A percentile compares a stretch with the other conserved stretches of the same genome.
These are phyloP conservation scores for Neoascia interrupta DNA, from an alignment of 2,888 invertebrate genomes.

Conservation along the genomic window DNA sequence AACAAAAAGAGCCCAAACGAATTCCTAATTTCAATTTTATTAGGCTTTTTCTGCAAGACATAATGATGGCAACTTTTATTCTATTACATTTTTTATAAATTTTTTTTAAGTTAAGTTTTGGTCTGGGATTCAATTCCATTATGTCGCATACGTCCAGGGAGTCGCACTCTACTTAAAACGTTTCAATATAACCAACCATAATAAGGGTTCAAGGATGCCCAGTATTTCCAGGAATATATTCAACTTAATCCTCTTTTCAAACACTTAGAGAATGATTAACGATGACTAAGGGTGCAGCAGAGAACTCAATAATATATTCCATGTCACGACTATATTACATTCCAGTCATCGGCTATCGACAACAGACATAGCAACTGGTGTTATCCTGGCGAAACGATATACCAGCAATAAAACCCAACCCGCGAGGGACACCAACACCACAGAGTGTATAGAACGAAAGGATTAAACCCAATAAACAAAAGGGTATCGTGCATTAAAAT, in stretches of 20 bases:
- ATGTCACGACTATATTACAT: slow-evolving; percentile 22
- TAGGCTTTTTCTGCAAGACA: no score
- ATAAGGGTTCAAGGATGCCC: no score
- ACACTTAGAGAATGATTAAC: slow-evolving; percentile 30
- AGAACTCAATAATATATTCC: slow-evolving; percentile 34
- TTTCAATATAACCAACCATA: no score
- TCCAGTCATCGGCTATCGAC: neutral
- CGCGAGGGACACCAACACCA: neutral
- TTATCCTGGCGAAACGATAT: neutral
- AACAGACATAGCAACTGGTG: slow-evolving; percentile 13
- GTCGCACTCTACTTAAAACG: no score
- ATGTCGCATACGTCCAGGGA: no score
- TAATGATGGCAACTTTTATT: no score
- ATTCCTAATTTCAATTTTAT: no score
- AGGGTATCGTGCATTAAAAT: neutral
- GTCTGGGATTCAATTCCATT: no score
- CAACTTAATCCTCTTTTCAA: neutral
- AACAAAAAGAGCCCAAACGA: no score
- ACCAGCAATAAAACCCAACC: neutral
- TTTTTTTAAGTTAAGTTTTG: no score
- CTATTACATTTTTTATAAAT: no score
- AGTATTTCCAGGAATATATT: neutral
- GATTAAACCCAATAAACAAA: slow-evolving; percentile 1
- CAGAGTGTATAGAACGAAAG: neutral
- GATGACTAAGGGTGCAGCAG: slow-evolving; percentile 17